Evolutionary conservation across 2,113 vertebrate species (phyloP).

Genomic region (Myocastor coypus): DNA sequence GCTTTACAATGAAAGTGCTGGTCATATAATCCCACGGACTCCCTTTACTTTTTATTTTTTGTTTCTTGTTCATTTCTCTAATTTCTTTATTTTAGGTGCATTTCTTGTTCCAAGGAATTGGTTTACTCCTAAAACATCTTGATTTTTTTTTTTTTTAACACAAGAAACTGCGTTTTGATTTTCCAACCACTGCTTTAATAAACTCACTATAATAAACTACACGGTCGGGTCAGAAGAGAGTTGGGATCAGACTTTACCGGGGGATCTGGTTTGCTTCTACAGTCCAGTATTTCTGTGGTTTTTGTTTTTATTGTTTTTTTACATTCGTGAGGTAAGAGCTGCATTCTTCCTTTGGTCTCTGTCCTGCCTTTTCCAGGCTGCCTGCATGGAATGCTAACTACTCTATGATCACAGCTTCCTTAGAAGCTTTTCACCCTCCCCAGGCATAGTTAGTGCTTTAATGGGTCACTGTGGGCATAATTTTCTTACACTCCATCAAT

Average conservation of each 20-base stretch:
- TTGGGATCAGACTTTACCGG: constrained; percentile 43
- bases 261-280: constrained; percentile 68
- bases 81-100: constrained; percentile 54
- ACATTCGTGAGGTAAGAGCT: constrained; percentile 57
- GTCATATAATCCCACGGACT: not conserved
- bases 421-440: constrained; percentile 52
- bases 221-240: not conserved
- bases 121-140: constrained; percentile 39
- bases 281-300: constrained; percentile 29
- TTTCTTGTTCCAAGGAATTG: constrained; percentile 46
- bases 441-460: not conserved
- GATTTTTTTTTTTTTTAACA: constrained; percentile 34
- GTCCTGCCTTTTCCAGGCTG: constrained; percentile 46
- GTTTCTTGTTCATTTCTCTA: not conserved
- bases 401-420: constrained; percentile 37
- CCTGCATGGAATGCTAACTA: constrained; percentile 35
- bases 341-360: constrained; percentile 64
- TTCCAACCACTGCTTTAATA: constrained; percentile 26
- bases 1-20: not conserved
- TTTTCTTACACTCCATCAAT: not conserved
- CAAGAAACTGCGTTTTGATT: constrained; percentile 49
- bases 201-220: constrained; percentile 29
- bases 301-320: not conserved
- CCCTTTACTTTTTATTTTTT: too few relatives aligned
- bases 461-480: not conserved